Base-by-base conservation (phyloP, 2,888 invertebrate species). In the Biston betularia region DNA sequence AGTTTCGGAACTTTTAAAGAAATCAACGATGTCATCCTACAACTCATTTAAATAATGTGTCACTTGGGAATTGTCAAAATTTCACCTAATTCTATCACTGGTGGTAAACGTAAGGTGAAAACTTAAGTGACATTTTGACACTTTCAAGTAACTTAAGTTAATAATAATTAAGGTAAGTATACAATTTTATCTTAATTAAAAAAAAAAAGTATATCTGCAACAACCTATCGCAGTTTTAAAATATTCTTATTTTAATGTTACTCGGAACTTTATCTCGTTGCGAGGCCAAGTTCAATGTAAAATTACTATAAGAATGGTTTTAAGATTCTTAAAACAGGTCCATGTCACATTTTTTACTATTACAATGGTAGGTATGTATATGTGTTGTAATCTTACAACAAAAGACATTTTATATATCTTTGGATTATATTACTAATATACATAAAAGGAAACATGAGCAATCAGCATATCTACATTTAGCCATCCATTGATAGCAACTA, bases 351-450 rank as follows among this genome's bases (percentile, higher is more conserved):
- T 38, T n/a, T 38, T 38, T n/a, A n/a, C n/a, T n/a, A 3, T 8
- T 35, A n/a, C n/a, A 58, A 49, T 42, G 40, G 42, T 38, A 38
- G 40, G 42, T 38, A 38, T 38, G 6, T 48, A 33, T 46, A 48
- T n/a, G 24, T 38, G 46, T 57, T 24, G 33, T 34, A 52, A 52
- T 61, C 60, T 61, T 46, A 61, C 48, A 49, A 55, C 54, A 81
- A 85, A 85, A 83, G 82, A 89, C 86, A 87, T 85, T 78, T 56
- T 66, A 42, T 56, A 84, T 88, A 89, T 90, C 91, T 91, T 91
- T 91, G 90, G 91, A 89, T 87, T 88, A 79, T 88, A 89, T 86
- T 82, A 85, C 79, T 77, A 83, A 83, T 70, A 76, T 79, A 81
- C 15, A 54, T 75, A 71, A 75, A 65, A 72, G n/a, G 75, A 62